phyloP scores from a whole-genome alignment of 2,113 vertebrate genomes.

The Conger conger region DNA sequence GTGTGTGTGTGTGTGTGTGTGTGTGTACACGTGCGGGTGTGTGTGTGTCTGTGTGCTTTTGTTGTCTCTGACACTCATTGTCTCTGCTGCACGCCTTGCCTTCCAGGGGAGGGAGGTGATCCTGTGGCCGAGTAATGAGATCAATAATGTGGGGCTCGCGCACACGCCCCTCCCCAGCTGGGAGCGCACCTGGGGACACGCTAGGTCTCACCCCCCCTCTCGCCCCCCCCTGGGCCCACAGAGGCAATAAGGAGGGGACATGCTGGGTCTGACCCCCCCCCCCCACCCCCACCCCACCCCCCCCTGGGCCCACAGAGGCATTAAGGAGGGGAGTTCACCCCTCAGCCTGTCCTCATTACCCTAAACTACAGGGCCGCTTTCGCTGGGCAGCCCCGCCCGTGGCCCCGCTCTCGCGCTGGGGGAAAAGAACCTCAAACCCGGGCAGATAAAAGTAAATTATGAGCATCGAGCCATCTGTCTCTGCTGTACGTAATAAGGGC shows the following conservation, averaged over 20 bases:
- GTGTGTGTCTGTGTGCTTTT: constrained; percentile 11
- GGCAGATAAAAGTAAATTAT: constrained; percentile 37
- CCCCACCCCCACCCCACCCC: too few species aligned
- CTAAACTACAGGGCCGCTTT: constrained; percentile 9
- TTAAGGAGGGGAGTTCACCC: constrained; percentile 3
- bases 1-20: constrained; percentile 2
- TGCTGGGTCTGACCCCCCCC: not conserved
- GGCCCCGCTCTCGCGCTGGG: not conserved
- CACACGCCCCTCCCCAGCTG: constrained; percentile 24
- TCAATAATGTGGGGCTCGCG: constrained; percentile 28
- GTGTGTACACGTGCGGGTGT: too few species aligned
- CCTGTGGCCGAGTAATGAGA: constrained; percentile 35
- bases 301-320: not conserved
- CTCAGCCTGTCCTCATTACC: constrained; percentile 14
- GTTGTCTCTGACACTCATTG: constrained; percentile 22
- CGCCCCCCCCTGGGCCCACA: not conserved
- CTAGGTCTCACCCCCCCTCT: not conserved
- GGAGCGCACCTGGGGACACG: constrained; percentile 36
- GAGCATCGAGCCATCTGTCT: constrained; percentile 40
- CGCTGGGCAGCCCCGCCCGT: constrained; percentile 26
- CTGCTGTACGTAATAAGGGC: not conserved
- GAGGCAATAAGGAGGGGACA: constrained; percentile 14
- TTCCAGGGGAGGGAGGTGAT: constrained; percentile 22
- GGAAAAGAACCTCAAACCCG: constrained; percentile 11
- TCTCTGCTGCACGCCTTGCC: constrained; percentile 10